phyloP scores from a whole-genome alignment of 2,888 invertebrate genomes.

The Noctua fimbriata region DNA sequence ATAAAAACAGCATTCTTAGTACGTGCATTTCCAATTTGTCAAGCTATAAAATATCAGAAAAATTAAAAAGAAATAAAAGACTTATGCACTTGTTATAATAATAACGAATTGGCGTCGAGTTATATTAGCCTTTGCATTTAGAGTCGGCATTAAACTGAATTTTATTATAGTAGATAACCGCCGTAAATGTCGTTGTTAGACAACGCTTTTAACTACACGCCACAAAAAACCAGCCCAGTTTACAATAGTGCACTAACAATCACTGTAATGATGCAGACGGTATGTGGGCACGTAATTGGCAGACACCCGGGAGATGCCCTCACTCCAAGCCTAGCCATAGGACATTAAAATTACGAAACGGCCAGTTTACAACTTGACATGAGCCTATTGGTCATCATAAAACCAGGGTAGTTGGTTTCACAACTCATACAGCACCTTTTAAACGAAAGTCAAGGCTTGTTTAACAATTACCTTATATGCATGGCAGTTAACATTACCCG shows the following conservation, averaged over 20 bases:
- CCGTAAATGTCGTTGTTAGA: conserved; percentile 71
- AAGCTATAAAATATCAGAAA: conserved; percentile 29
- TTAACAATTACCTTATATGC: conserved; percentile 43
- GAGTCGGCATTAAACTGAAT: conserved; percentile 69
- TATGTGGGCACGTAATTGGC: conserved; percentile 61
- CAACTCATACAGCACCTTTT: conserved; percentile 29
- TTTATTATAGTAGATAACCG: conserved; percentile 66
- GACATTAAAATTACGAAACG: conserved; percentile 43
- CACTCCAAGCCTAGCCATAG: conserved; percentile 29
- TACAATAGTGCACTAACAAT: conserved; percentile 67
- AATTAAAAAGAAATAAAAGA: conserved; percentile 32
- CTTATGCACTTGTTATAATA: conserved; percentile 36
- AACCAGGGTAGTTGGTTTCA: conserved; percentile 23
- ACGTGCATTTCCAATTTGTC: conserved; percentile 41
- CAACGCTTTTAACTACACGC: conserved; percentile 64
- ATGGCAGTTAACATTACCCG: conserved; percentile 18
- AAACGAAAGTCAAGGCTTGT: conserved; percentile 42
- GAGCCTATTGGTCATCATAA: conserved; percentile 48
- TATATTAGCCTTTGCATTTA: conserved; percentile 64
- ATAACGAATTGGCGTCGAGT: conserved; percentile 57
- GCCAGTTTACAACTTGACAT: conserved; percentile 43
- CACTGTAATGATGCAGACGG: conserved; percentile 62
- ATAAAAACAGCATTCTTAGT: conserved; percentile 21
- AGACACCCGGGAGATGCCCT: conserved; percentile 56
- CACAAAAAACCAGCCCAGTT: conserved; percentile 67